phyloP scores from a whole-genome alignment of 2,888 invertebrate species.

The Sesia apiformis region DNA sequence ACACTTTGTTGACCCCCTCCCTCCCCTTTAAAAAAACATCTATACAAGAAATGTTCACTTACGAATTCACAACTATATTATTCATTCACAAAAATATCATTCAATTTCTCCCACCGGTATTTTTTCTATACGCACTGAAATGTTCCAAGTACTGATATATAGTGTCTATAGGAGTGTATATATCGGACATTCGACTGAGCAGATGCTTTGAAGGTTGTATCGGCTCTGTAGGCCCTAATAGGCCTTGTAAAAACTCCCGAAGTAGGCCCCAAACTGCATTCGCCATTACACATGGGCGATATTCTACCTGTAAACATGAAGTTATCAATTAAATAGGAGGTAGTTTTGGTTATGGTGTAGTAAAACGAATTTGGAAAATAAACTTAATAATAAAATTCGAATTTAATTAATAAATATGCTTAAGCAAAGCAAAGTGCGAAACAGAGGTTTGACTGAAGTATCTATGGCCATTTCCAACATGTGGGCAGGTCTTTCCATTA shows the following conservation, averaged over 20 bases:
- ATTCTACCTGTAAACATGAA: constrained; percentile 80
- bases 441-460: too few relatives aligned
- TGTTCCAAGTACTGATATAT: constrained; percentile 96
- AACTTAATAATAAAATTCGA: too few relatives aligned
- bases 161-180: constrained; percentile 93
- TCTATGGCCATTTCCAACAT: too few relatives aligned
- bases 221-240: constrained; percentile 85
- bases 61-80: not conserved
- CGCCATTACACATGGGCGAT: constrained; percentile 91
- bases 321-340: too few relatives aligned
- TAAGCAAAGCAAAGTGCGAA: too few relatives aligned
- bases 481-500: too few relatives aligned
- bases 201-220: constrained; percentile 84
- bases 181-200: constrained; percentile 84
- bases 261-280: constrained; percentile 93
- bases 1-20: too few relatives aligned
- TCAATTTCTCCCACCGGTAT: constrained; percentile 65
- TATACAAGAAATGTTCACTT: not conserved
- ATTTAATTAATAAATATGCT: too few relatives aligned
- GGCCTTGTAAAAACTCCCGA: constrained; percentile 92
- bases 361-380: too few relatives aligned
- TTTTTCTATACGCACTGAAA: constrained; percentile 90
- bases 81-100: not conserved
- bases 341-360: too few relatives aligned
- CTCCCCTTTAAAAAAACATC: too few relatives aligned